Evolutionary conservation across 2,888 invertebrate genomes (phyloP).

Genomic region (Pristionchus maxplancki): DNA sequence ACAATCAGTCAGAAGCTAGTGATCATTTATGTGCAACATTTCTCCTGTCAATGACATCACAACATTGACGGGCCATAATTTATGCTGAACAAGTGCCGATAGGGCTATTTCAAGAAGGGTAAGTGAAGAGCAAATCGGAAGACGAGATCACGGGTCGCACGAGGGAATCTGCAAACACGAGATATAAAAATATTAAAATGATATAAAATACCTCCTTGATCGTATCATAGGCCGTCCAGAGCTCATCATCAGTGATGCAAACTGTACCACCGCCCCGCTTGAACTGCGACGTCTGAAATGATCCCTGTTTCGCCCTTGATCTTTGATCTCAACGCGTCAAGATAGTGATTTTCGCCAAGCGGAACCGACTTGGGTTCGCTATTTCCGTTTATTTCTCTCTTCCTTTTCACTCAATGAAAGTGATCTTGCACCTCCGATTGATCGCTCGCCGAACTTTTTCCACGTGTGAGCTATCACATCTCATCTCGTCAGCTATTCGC

Average conservation of each 20-base stretch:
- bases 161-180: constrained; percentile 17
- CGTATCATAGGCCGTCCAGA: constrained; percentile 84
- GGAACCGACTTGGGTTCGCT: constrained; percentile 3
- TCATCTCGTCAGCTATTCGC: not conserved
- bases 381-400: not conserved
- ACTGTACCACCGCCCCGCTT: constrained; percentile 90
- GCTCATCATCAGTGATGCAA: constrained; percentile 84
- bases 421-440: not conserved
- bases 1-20: no score
- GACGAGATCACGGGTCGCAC: not conserved
- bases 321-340: not conserved
- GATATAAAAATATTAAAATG: no score
- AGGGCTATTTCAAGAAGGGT: not conserved
- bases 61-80: constrained; percentile 2
- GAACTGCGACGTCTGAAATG: constrained; percentile 85
- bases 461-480: not conserved
- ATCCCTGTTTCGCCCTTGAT: not conserved
- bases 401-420: not conserved
- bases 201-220: constrained; percentile 50
- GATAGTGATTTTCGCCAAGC: not conserved
- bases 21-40: not conserved
- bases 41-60: not conserved
- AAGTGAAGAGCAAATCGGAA: not conserved
- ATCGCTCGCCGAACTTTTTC: constrained; percentile 18
- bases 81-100: constrained; percentile 20